phyloP scores from a whole-genome alignment of 2,888 invertebrate species.

The Lagria hirta region DNA sequence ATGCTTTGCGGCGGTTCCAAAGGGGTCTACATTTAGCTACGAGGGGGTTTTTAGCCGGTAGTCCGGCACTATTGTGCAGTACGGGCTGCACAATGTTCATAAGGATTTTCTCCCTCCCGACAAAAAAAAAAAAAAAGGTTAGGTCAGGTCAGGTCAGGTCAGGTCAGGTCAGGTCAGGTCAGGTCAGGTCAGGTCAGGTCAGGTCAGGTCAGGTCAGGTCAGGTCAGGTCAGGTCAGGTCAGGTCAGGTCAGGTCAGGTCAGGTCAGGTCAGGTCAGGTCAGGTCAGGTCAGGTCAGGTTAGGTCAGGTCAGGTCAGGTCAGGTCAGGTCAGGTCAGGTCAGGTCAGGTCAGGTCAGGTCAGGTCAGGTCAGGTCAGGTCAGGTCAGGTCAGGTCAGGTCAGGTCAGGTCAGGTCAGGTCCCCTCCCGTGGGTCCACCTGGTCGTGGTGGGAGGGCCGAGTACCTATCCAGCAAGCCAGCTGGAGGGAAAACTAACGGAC shows the following conservation, averaged over 20 bases:
- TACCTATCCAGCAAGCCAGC: no score
- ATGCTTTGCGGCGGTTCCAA: no score
- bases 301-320: slow-evolving; percentile 1
- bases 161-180: slow-evolving; percentile 1
- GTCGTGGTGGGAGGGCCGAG: no score
- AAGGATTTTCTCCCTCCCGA: no score
- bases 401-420: slow-evolving; percentile 1
- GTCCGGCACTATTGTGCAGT: no score
- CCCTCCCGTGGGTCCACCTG: no score
- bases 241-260: slow-evolving; percentile 1
- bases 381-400: slow-evolving; percentile 1
- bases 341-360: slow-evolving; percentile 1
- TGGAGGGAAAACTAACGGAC: no score
- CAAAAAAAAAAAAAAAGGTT: no score
- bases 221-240: slow-evolving; percentile 1
- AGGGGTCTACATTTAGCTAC: no score
- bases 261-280: slow-evolving; percentile 1
- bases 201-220: slow-evolving; percentile 1
- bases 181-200: slow-evolving; percentile 1
- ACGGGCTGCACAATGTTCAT: no score
- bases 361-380: slow-evolving; percentile 1
- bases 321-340: slow-evolving; percentile 1
- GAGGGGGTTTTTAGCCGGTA: no score
- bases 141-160: slow-evolving; percentile 1
- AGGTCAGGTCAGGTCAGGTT: slow-evolving; percentile 1